Evolutionary conservation across 2,888 invertebrate genomes (phyloP).

Genomic region (Aethes cnicana): DNA sequence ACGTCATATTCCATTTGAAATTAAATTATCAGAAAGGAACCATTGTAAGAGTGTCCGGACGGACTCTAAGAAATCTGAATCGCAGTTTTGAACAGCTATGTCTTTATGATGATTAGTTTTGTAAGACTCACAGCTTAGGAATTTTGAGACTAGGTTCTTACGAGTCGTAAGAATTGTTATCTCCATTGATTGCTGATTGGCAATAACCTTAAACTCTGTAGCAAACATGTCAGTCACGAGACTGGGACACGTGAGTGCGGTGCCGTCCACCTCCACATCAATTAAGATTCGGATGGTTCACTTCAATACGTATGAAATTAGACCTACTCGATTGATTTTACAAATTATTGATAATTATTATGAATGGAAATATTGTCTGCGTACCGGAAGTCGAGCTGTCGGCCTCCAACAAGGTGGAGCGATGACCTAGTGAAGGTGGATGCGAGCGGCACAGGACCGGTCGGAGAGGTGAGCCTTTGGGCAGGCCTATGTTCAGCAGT

Average conservation of each 20-base stretch:
- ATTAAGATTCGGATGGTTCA: slow-evolving; percentile 26
- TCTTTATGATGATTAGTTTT: not conserved
- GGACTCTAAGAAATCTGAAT: not conserved
- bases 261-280: slow-evolving; percentile 26
- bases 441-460: no score
- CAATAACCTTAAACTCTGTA: slow-evolving; percentile 21
- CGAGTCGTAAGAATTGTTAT: slow-evolving; percentile 3
- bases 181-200: slow-evolving; percentile 23
- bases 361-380: no score
- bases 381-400: no score
- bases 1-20: slow-evolving; percentile 38
- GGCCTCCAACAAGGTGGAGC: no score
- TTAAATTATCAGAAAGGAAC: slow-evolving; percentile 32
- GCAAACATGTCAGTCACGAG: slow-evolving; percentile 44
- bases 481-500: no score
- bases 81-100: not conserved
- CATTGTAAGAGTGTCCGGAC: slow-evolving; percentile 8
- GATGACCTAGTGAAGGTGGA: no score
- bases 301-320: slow-evolving; percentile 2
- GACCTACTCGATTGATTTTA: not conserved
- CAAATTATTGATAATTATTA: not conserved
- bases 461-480: no score
- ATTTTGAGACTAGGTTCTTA: not conserved
- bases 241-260: slow-evolving; percentile 45
- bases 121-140: not conserved